Conservation (phyloP, 1,140 invertebrate genomes). For the Pomacea maculata region DNA sequence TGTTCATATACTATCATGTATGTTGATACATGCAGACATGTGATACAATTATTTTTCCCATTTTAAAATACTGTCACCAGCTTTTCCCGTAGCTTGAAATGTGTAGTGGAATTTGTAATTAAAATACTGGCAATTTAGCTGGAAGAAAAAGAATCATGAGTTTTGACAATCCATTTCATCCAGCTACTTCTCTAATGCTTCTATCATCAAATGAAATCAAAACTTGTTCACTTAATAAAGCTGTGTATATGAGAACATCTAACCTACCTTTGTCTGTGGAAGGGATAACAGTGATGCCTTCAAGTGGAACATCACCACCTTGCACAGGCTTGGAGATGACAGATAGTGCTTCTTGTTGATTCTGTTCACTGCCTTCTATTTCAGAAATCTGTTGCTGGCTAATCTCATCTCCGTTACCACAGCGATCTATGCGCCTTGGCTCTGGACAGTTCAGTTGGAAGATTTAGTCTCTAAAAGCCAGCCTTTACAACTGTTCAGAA, state of each 20-base stretch:
- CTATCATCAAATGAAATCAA: neutral
- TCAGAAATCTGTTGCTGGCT: constrained; percentile 11
- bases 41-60: too few species aligned
- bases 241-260: neutral
- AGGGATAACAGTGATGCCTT: constrained; percentile 32
- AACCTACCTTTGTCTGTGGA: constrained; percentile 9
- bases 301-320: constrained; percentile 24
- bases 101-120: neutral
- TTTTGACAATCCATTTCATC: too few species aligned
- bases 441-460: neutral
- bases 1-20: too few species aligned
- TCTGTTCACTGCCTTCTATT: neutral
- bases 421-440: neutral
- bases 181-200: too few species aligned
- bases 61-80: too few species aligned
- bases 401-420: neutral
- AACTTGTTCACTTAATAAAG: neutral
- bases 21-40: too few species aligned
- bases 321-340: neutral
- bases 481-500: too few species aligned
- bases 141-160: neutral
- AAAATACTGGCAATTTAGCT: neutral
- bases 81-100: too few species aligned
- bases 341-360: neutral
- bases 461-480: neutral